Evolutionary conservation across 2,113 vertebrate species (phyloP), one percentile per base, ranked within the genome.

Genomic region (Carlito syrichta): DNA sequence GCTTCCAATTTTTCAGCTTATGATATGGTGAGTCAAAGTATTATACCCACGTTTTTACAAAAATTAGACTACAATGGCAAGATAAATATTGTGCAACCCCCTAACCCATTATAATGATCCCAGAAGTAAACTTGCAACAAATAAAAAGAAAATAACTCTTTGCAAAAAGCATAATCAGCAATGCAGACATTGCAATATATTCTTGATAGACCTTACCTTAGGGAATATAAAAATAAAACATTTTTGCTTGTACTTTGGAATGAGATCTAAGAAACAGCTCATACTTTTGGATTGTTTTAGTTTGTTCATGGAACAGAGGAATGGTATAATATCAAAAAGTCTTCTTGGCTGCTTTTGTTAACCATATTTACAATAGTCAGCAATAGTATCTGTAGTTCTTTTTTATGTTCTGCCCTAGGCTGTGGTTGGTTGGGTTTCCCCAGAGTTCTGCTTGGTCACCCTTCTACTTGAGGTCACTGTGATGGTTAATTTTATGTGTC

Each of bases 91-190:
- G 17, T 71, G 45, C 54, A 96, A 95, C 11, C 27, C 79, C 25
- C 25, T 93, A 94, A 76, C 50, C 45, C 62, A 76, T 88, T 62
- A 95, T 43, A 95, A 83, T 78, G 58, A 11, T 5, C 68, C 17
- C 43, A 88, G 40, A 93, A 93, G 45, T 79, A 96, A 95, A 73
- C 40, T 58, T 95, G 52, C 3, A 94, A 91, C 40, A 95, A 86
- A 84, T 89, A 85, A 71, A 91, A 84, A 77, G 16, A 94, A 95
- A 96, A 83, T 11, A 94, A 48, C 4, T 6, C 22, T 88, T 95
- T 77, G 22, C 17, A 89, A 89, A 93, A 86, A 85, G 58, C 52
- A 66, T 90, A 2, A 78, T 78, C 62, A 88, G 45, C 63, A 95
- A 90, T 23, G 8, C 74, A 93, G 25, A 77, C 52, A 81, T 56